These are phyloP conservation scores for Copidosoma floridanum DNA, from an alignment of 1,140 invertebrate species.

Conservation along the genomic window DNA sequence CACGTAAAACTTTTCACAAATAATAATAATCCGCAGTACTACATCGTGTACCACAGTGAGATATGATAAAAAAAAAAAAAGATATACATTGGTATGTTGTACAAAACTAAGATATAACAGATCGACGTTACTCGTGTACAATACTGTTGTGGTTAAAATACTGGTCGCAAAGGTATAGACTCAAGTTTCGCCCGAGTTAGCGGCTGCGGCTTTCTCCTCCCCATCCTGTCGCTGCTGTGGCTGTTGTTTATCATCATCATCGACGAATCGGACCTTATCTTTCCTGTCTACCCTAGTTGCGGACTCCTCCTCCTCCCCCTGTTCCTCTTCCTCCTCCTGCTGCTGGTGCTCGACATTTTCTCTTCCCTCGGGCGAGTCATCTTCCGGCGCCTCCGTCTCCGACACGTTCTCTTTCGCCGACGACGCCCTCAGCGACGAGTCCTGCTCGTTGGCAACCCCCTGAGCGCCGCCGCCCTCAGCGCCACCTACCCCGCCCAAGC, in stretches of 20 bases:
- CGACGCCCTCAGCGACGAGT: constrained; percentile 5
- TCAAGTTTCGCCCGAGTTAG: too few relatives aligned
- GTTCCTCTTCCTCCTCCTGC: background rate
- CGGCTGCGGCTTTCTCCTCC: too few relatives aligned
- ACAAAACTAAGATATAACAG: too few relatives aligned
- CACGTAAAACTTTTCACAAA: too few relatives aligned
- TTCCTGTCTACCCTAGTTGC: background rate
- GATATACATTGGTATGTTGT: too few relatives aligned
- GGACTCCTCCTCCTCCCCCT: background rate
- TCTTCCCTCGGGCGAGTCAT: background rate
- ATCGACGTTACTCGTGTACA: too few relatives aligned
- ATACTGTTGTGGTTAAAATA: too few relatives aligned
- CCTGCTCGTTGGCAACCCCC: background rate
- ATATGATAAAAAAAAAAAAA: too few relatives aligned
- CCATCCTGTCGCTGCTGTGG: background rate
- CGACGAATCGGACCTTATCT: background rate
- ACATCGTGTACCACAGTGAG: too few relatives aligned
- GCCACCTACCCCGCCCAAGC: background rate
- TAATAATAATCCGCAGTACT: too few relatives aligned
- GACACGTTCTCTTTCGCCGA: background rate
- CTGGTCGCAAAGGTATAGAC: too few relatives aligned
- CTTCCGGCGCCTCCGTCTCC: background rate
- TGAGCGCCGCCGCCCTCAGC: background rate
- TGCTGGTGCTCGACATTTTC: too few relatives aligned
- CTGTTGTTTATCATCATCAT: background rate